These are phyloP conservation scores for Prionailurus bengalensis DNA, from an alignment of 2,113 vertebrate genomes.

Conservation along the genomic window DNA sequence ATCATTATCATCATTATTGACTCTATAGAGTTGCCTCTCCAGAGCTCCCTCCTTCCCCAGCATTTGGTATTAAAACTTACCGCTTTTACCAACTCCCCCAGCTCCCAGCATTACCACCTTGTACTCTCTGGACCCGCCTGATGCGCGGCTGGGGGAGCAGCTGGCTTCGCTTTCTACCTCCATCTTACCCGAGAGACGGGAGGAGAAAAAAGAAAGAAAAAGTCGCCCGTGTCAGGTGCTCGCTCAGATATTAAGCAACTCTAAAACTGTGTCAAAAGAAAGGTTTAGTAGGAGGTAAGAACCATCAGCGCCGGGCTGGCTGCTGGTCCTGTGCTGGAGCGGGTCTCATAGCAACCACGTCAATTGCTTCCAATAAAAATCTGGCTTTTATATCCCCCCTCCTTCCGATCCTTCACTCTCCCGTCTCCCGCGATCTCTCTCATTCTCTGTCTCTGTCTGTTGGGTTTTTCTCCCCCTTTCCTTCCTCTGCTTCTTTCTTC, in stretches of 20 bases:
- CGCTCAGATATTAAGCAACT: slow-evolving; percentile 84
- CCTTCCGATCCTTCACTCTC: slow-evolving; percentile 77
- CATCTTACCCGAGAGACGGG: slow-evolving; percentile 82
- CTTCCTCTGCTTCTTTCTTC: slow-evolving; percentile 22
- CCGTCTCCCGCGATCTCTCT: slow-evolving; percentile 69
- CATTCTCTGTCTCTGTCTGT: slow-evolving; percentile 50
- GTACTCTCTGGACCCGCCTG: slow-evolving; percentile 86
- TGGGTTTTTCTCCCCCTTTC: neutral
- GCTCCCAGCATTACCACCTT: slow-evolving; percentile 90
- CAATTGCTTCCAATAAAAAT: slow-evolving; percentile 90
- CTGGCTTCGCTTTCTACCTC: slow-evolving; percentile 86
- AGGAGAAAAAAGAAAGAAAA: slow-evolving; percentile 64
- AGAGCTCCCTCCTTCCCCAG: slow-evolving; percentile 46
- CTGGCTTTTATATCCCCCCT: slow-evolving; percentile 80
- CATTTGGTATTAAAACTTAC: slow-evolving; percentile 85
- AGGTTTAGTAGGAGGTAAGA: slow-evolving; percentile 80
- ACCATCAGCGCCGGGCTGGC: slow-evolving; percentile 82
- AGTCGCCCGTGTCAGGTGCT: slow-evolving; percentile 83
- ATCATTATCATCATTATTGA: neutral
- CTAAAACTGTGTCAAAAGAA: slow-evolving; percentile 80
- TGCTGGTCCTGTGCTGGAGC: slow-evolving; percentile 84
- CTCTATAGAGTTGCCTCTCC: neutral
- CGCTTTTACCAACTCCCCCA: slow-evolving; percentile 89
- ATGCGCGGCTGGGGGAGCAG: slow-evolving; percentile 76
- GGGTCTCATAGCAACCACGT: slow-evolving; percentile 91